Evolutionary conservation across 2,888 invertebrate genomes (phyloP).

Genomic region (Lasioglossum zephyrum): DNA sequence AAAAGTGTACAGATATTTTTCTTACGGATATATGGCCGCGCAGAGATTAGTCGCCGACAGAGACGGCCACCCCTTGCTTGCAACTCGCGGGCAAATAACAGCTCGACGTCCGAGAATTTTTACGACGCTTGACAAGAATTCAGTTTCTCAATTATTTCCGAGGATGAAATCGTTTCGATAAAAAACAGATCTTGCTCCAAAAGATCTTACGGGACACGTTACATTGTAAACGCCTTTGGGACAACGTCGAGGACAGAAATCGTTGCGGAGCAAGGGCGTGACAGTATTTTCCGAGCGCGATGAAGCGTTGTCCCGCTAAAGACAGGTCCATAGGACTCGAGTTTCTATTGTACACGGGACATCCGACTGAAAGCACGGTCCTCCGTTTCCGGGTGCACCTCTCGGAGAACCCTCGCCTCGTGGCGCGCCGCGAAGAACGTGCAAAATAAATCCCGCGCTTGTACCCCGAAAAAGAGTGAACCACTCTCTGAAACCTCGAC

Average conservation of each 20-base stretch:
- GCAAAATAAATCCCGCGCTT: slow-evolving; percentile 56
- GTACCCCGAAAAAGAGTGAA: slow-evolving; percentile 55
- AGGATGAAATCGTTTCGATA: not conserved
- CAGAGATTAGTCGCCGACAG: not conserved
- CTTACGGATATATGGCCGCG: slow-evolving; percentile 28
- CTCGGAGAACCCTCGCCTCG: slow-evolving; percentile 37
- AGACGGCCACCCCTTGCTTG: not conserved
- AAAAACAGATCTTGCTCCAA: not conserved
- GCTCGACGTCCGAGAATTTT: not conserved
- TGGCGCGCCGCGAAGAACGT: slow-evolving; percentile 38
- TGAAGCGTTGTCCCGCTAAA: not conserved
- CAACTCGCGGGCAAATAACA: not conserved
- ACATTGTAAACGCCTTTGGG: not conserved
- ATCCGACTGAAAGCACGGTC: not conserved
- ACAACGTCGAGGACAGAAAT: not conserved
- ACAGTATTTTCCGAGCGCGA: slow-evolving; percentile 3
- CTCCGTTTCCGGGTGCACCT: slow-evolving; percentile 23
- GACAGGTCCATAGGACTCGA: not conserved
- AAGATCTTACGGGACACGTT: not conserved
- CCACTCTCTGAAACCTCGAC: slow-evolving; percentile 39
- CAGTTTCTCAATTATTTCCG: not conserved
- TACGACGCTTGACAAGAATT: not conserved
- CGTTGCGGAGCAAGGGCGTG: not conserved
- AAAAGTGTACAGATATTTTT: slow-evolving; percentile 47
- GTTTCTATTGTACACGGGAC: not conserved